These are phyloP conservation scores for Sicus ferrugineus DNA, from an alignment of 2,888 invertebrate species.

Conservation along the genomic window DNA sequence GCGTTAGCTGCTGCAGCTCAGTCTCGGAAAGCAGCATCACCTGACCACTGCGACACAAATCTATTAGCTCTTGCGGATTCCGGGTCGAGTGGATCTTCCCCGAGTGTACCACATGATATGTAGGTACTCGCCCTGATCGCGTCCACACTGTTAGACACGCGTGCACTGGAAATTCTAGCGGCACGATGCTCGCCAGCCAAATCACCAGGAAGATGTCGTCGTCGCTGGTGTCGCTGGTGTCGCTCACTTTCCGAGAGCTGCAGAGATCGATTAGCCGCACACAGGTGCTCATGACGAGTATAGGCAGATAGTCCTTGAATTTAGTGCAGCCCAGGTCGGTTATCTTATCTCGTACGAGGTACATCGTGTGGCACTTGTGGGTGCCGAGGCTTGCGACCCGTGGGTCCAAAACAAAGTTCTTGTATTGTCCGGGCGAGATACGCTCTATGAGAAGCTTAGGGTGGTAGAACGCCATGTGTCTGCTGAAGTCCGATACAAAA, in stretches of 20 bases:
- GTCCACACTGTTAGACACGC: slow-evolving; percentile 55
- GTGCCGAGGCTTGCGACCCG: slow-evolving; percentile 43
- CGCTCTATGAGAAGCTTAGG: slow-evolving; percentile 52
- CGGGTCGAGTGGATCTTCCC: slow-evolving; percentile 53
- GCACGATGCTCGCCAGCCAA: slow-evolving; percentile 55
- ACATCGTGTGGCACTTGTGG: slow-evolving; percentile 52
- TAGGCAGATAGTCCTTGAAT: slow-evolving; percentile 52
- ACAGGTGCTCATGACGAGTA: slow-evolving; percentile 56
- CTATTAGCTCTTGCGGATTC: slow-evolving; percentile 42
- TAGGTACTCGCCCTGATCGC: slow-evolving; percentile 39
- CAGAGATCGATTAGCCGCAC: slow-evolving; percentile 45
- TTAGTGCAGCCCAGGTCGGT: slow-evolving; percentile 47
- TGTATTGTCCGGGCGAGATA: slow-evolving; percentile 48
- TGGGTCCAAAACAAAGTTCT: slow-evolving; percentile 56
- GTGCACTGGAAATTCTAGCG: slow-evolving; percentile 46
- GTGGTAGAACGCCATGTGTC: slow-evolving; percentile 55
- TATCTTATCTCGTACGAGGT: slow-evolving; percentile 53
- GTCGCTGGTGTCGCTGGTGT: not conserved
- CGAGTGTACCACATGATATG: slow-evolving; percentile 51
- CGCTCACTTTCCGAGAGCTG: not conserved
- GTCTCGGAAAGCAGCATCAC: slow-evolving; percentile 48
- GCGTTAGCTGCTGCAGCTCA: slow-evolving; percentile 48
- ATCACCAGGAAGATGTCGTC: slow-evolving; percentile 49
- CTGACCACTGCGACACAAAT: slow-evolving; percentile 49
- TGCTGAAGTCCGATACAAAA: slow-evolving; percentile 56